Evolutionary conservation across 2,888 invertebrate species (phyloP), one percentile per base, ranked within the genome.

Genomic region (Dermolepida albohirtum): DNA sequence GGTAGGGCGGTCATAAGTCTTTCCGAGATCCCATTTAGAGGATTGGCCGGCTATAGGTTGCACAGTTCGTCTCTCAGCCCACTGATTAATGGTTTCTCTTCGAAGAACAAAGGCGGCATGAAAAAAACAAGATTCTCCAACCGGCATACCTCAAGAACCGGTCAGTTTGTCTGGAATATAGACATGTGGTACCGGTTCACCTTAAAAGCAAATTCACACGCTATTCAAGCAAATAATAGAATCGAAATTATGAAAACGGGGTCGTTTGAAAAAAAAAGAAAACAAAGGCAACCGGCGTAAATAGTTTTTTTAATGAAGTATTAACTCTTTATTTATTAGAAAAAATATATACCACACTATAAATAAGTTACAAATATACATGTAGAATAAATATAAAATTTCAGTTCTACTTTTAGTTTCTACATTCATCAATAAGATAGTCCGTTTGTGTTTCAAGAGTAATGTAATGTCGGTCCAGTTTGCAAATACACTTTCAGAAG

Each of bases 1-100:
- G 78, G 78, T 75, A 67, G 75, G 76, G 72, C 75, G 75, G 73
- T 74, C 78, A 78, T 79, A 77, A 78, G 78, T 79, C 79, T 78
- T 75, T 62, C 47, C 47, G 29, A 69, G 72, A 74, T 70, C 76
- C 77, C 77, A 79, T 75, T 74, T 73, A 74, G 72, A 75, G 76
- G 77, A 76, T 77, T 77, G 78, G 78, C 66, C 57, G 70, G 67
- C 71, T 65, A 65, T 62, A 62, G 59, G 34, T 34, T 54, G 54
- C 62, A 67, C 66, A 70, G 67, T 69, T 71, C 59, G 70, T 70
- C 69, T 74, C 74, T 72, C 74, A 72, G 73, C 74, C 75, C 73
- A 71, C 71, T 78, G 79, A 78, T 78, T 79, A 78, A 79, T 77
- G 77, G 72, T 72, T 76, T 49, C 75, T 77, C 76, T 77, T 71